Conservation (phyloP, 2,113 vertebrate genomes). For the Paracanthobrama guichenoti region DNA sequence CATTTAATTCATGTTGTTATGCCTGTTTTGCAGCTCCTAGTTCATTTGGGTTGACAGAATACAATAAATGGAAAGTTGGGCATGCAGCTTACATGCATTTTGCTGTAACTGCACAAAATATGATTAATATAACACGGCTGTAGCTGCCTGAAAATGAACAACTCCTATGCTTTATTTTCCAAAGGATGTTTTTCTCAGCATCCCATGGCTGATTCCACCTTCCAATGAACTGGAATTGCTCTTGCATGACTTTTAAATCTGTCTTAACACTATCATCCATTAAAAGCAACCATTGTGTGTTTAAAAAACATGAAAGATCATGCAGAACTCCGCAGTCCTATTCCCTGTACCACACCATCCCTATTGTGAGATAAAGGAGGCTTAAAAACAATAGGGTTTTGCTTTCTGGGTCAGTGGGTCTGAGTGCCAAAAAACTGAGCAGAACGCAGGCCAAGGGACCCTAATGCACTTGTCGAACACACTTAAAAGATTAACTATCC, state of each 20-base stretch:
- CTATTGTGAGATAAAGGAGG: constrained; percentile 42
- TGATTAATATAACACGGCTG: not conserved
- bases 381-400: constrained; percentile 50
- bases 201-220: not conserved
- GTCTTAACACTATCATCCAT: constrained; percentile 8
- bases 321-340: not conserved
- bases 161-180: not conserved
- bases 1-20: not conserved
- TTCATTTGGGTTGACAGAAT: constrained; percentile 27
- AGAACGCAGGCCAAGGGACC: constrained; percentile 14
- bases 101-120: constrained; percentile 5
- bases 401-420: constrained; percentile 56
- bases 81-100: not conserved
- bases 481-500: constrained; percentile 64
- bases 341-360: constrained; percentile 3
- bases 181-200: not conserved
- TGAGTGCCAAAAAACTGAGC: constrained; percentile 38
- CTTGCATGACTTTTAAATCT: not conserved
- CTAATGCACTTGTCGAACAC: constrained; percentile 56
- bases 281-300: constrained; percentile 20
- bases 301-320: constrained; percentile 23
- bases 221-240: constrained; percentile 1
- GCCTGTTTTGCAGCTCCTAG: not conserved
- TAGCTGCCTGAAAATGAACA: not conserved
- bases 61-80: constrained; percentile 8